Evolutionary conservation across 2,113 vertebrate genomes (phyloP).

Genomic region (Cervus canadensis): DNA sequence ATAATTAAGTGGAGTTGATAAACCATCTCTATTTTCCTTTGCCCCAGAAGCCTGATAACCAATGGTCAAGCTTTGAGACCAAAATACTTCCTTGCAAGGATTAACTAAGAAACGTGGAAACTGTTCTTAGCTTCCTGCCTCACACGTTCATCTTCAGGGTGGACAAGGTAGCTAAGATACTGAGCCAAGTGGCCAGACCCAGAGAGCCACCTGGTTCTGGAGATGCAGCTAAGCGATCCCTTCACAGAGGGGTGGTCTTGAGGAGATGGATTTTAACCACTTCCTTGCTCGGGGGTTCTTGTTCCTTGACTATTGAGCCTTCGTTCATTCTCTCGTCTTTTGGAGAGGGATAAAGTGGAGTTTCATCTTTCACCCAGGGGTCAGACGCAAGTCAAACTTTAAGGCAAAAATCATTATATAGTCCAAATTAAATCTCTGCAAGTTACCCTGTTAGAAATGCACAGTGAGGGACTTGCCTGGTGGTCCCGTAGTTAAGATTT

Average conservation of each 20-base stretch:
- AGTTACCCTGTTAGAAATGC: neutral
- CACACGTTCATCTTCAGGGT: neutral
- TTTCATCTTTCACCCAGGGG: neutral
- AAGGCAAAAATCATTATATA: neutral
- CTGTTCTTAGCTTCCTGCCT: neutral
- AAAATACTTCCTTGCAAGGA: neutral
- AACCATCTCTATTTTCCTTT: neutral
- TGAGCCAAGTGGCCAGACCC: neutral
- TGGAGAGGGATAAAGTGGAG: neutral
- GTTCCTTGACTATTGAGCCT: neutral
- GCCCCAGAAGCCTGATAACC: neutral
- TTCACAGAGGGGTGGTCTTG: neutral
- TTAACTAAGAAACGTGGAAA: neutral
- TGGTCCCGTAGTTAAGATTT: neutral
- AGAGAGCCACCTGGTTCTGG: neutral
- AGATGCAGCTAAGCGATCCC: neutral
- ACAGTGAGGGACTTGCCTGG: neutral
- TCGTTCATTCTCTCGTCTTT: neutral
- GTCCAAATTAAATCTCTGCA: neutral
- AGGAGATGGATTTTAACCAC: neutral
- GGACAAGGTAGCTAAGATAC: neutral
- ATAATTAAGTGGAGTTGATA: slow-evolving; percentile 22
- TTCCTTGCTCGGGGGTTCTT: neutral
- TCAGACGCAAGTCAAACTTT: neutral
- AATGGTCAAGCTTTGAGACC: neutral